A percentile compares a stretch with the other conserved stretches of the same genome.
phyloP scores from a whole-genome alignment of 1,140 invertebrate genomes.

The Polypedilum pembai region DNA sequence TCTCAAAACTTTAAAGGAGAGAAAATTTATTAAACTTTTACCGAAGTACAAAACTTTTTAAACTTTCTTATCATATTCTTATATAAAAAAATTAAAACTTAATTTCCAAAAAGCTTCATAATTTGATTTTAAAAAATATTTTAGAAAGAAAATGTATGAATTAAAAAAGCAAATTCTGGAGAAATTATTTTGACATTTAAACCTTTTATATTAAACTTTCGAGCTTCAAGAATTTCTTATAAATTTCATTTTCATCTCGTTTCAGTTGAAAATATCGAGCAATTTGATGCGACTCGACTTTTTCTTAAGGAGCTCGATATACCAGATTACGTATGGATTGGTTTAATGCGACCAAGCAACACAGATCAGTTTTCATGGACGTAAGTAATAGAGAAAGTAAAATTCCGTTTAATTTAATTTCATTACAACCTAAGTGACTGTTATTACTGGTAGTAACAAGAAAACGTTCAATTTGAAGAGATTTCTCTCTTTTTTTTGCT shows the following conservation, averaged over 20 bases:
- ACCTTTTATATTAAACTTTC: too few relatives aligned
- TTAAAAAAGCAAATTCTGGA: too few relatives aligned
- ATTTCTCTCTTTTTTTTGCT: not conserved
- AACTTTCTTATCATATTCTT: too few relatives aligned
- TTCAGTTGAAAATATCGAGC: conserved; percentile 63
- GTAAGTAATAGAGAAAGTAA: conserved; percentile 49
- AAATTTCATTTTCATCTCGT: conserved; percentile 39
- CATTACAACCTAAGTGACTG: too few relatives aligned
- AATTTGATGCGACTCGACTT: conserved; percentile 63
- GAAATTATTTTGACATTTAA: not conserved
- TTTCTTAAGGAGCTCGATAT: conserved; percentile 67
- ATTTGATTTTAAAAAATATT: too few relatives aligned
- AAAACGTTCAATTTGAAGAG: not conserved
- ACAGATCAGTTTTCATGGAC: conserved; percentile 62
- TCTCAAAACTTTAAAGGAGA: too few relatives aligned
- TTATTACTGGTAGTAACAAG: not conserved
- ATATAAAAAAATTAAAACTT: too few relatives aligned
- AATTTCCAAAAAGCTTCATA: too few relatives aligned
- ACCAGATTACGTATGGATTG: conserved; percentile 63
- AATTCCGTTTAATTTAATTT: not conserved
- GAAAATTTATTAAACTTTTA: too few relatives aligned
- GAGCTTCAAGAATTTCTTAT: conserved; percentile 28
- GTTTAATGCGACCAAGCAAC: conserved; percentile 57
- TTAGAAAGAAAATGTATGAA: too few relatives aligned
- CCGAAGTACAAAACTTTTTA: too few relatives aligned